Conservation (phyloP, 1,140 invertebrate genomes). For the Leptinotarsa texana region DNA sequence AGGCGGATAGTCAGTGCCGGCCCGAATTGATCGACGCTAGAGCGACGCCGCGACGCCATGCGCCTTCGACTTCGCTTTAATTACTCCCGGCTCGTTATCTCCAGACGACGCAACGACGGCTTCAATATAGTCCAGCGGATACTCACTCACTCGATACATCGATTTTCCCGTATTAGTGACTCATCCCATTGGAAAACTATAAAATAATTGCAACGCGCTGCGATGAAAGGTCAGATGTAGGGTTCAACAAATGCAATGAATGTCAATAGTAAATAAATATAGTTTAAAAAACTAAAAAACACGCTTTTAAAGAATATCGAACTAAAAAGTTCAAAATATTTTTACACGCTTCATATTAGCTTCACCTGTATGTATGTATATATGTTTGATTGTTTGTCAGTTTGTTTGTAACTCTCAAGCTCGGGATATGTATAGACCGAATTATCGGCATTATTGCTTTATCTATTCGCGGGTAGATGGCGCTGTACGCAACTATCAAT, state of each 20-base stretch:
- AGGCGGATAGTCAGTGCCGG: constrained; percentile 11
- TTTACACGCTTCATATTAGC: too few species aligned
- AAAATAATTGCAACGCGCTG: background rate
- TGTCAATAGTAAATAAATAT: too few species aligned
- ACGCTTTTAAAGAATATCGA: too few species aligned
- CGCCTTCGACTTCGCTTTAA: constrained; percentile 13
- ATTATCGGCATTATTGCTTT: too few species aligned
- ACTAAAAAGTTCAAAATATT: too few species aligned
- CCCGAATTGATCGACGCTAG: constrained; percentile 22
- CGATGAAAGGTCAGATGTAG: background rate
- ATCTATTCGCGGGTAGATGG: too few species aligned
- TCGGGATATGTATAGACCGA: too few species aligned
- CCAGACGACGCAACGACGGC: background rate
- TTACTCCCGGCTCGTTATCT: background rate
- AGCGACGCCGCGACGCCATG: constrained; percentile 16
- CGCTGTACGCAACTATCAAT: too few species aligned
- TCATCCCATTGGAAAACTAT: background rate
- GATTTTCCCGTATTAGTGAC: background rate
- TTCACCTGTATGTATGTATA: too few species aligned
- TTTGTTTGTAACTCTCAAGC: too few species aligned
- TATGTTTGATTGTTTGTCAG: too few species aligned
- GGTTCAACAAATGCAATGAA: background rate
- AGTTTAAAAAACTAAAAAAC: too few species aligned
- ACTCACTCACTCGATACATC: background rate
- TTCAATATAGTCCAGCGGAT: background rate